phyloP scores from a whole-genome alignment of 2,888 invertebrate species.

The Tubulanus polymorphus region DNA sequence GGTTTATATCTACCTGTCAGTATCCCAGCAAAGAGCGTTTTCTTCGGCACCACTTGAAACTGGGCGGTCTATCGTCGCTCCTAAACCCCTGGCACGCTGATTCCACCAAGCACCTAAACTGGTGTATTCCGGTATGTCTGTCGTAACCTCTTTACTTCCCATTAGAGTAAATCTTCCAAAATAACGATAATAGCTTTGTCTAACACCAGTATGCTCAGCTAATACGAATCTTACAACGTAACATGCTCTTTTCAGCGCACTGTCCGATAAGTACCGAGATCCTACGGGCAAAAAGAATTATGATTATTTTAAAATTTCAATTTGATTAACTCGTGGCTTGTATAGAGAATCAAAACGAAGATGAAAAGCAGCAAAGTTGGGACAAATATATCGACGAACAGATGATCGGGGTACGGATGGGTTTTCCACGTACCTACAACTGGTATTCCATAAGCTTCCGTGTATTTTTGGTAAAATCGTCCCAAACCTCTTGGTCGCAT shows the following conservation, averaged over 20 bases:
- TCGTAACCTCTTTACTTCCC: constrained; percentile 21
- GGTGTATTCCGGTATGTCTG: constrained; percentile 32
- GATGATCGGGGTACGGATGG: too few species aligned
- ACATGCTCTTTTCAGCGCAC: constrained; percentile 34
- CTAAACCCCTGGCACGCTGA: constrained; percentile 27
- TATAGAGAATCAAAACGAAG: too few species aligned
- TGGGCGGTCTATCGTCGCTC: constrained; percentile 27
- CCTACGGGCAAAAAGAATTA: constrained; percentile 16
- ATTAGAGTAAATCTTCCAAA: constrained; percentile 34
- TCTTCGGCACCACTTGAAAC: constrained; percentile 32
- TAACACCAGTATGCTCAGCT: constrained; percentile 28
- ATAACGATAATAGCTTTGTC: constrained; percentile 27
- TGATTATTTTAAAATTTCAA: background rate
- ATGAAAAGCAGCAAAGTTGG: too few species aligned
- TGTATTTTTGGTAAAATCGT: constrained; percentile 32
- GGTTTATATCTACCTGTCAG: constrained; percentile 16
- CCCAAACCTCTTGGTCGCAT: constrained; percentile 22
- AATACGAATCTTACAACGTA: constrained; percentile 37
- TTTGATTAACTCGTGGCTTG: too few species aligned
- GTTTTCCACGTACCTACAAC: constrained; percentile 22
- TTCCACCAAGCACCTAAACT: constrained; percentile 22
- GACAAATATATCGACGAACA: too few species aligned
- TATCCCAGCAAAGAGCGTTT: constrained; percentile 28
- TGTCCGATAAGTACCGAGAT: constrained; percentile 25
- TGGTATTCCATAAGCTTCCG: constrained; percentile 36